Evolutionary conservation across 2,888 invertebrate genomes (phyloP), one percentile per base, ranked within the genome.

Genomic region (Eupithecia subfuscata): DNA sequence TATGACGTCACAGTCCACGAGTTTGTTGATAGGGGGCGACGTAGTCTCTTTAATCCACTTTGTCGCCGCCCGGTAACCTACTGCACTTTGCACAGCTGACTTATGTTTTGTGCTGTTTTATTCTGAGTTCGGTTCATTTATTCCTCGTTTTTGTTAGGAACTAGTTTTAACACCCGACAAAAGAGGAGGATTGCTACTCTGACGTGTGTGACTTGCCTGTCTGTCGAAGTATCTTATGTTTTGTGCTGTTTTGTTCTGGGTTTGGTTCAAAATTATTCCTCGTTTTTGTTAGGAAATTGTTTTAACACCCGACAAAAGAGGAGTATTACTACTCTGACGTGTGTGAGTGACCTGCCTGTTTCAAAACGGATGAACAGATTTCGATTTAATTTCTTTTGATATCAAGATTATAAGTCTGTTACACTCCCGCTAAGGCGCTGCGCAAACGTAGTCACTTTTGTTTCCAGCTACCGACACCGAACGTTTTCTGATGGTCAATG

Each of bases 11-110:
- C 34, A 34, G 64, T 65, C 40, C 18, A 67, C 67, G 22, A 40
- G 67, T 40, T 67, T 67, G 67, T 40, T 40, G 67, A 12, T 22
- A 34, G 40, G 40, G 67, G 37, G 67, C 67, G 67, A 40, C 67
- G 7, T 12, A 34, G 11, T 40, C n/a, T 1, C n/a, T 22, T 40
- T 67, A 69, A 69, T 69, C 69, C 63, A 63, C n/a, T 52, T 43
- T 73, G 56, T 18, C 18, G 69, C 16, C 69, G 45, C 69, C 14
- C 45, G 30, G 45, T 69, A 48, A 69, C 45, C 69, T 69, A 48
- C 69, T 69, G 69, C 69, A 69, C 45, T 48, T 69, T 69, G 45
- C 25, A 48, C 69, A 69, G 69, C 48, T 48, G 45, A 68, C 65
- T 65, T 63, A 37, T n/a, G 37, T 34, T 37, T 14, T n/a, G 12